Base-by-base conservation (phyloP, 2,113 vertebrate genomes). In the Turdus rufiventris region DNA sequence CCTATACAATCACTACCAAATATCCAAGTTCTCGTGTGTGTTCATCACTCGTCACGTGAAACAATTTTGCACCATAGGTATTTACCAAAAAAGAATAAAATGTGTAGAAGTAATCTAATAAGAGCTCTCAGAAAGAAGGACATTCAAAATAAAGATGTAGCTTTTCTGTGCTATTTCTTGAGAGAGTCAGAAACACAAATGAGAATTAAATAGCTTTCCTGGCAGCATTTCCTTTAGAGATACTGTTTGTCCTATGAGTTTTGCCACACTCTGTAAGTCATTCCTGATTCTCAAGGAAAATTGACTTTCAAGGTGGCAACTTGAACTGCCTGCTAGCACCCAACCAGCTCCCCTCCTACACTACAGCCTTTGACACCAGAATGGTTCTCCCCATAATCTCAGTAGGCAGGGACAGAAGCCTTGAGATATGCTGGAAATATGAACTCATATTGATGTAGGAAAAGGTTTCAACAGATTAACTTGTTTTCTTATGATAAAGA, bases 281-380 rank as follows among this genome's bases (percentile, higher is more conserved):
- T 80, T 88, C 60, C 47, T 58, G 14, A 16, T 85, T 94, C 93
- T 93, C 29, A 33, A 72, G 61, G 72, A 77, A 93, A 89, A 93
- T 88, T 86, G 95, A 56, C 85, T 91, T 91, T 96, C 88, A 93
- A 83, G 82, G 93, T 80, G 82, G 93, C 65, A 94, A 90, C 42
- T 31, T 75, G 90, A 96, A 71, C 82, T 0, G 8, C 65, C 72
- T 74, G 40, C 38, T 91, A 94, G 91, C 89, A 93, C 36, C 31
- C 11, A 31, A 48, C 72, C 95, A 91, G 57, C 75, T 67, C n/a
- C 38, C 63, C 73, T 89, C 75, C 90, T 88, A 45, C 3, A 0
- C 14, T 36, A 45, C 33, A 81, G 47, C 65, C 87, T 93, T 62
- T 60, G n/a, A 34, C 58, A 57, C 38, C 0, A 3, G 8, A 38